Percentiles rank a stretch among this genome's conserved stretches.
These are phyloP conservation scores for Psittacula derbiana DNA, from an alignment of 2,797 vertebrate species.

Conservation along the genomic window DNA sequence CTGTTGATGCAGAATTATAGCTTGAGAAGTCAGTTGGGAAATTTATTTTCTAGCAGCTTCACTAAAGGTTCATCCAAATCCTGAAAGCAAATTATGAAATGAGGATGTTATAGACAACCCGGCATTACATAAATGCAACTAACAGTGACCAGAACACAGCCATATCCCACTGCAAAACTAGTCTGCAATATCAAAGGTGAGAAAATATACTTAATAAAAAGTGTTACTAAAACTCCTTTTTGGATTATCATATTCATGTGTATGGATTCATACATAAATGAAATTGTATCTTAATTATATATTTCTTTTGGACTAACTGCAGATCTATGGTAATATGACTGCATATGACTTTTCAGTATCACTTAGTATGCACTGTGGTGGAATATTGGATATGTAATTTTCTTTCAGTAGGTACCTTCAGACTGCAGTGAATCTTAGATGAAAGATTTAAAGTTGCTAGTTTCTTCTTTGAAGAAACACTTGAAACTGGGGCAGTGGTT, in stretches of 20 bases:
- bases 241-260: background rate
- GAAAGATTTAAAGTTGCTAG: background rate
- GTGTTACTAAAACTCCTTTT: background rate
- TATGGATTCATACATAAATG: background rate
- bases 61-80: background rate
- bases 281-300: background rate
- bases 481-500: background rate
- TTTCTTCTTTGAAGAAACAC: background rate
- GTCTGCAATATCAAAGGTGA: background rate
- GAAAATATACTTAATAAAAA: background rate
- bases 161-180: background rate
- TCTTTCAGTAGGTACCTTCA: background rate
- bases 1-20: background rate
- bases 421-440: background rate
- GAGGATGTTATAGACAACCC: background rate
- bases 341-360: background rate
- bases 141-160: background rate
- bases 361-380: background rate
- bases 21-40: background rate
- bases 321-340: background rate
- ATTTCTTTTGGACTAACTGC: background rate
- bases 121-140: background rate
- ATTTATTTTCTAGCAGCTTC: background rate
- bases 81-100: background rate
- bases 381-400: background rate